Evolutionary conservation across 2,797 vertebrate genomes (phyloP), one percentile per base, ranked within the genome.

Genomic region (Coreius guichenoti): DNA sequence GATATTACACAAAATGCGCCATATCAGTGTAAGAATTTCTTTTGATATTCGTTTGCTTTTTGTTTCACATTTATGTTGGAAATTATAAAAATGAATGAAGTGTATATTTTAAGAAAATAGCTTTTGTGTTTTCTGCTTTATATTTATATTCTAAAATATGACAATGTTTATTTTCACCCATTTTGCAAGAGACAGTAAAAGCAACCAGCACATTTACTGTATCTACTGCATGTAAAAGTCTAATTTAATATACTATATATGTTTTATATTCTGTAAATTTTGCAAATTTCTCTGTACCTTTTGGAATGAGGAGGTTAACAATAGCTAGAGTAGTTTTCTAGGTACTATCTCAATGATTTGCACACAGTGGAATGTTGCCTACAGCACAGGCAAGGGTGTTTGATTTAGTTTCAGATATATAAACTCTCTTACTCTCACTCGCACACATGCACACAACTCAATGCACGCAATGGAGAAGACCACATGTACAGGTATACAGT

Each of bases 371-470:
- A 26, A 17, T 49, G 69, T 61, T 39, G 65, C 67, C 49, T 39
- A 14, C 26, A 65, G 47, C 11, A 11, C 36, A 33, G 61, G 23
- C 31, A 51, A 81, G 31, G 45, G 13, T 65, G n/a, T 70, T 49
- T 49, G 12, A 82, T 82, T 82, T 82, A 82, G 26, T 21, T 76
- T 61, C 36, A 36, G 54, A 82, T 36, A 75, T 14, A 80, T 39
- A 51, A 43, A 5, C 21, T 7, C 26, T 16, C 4, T 33, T 39
- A 58, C 8, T 45, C n/a, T 56, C 23, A 63, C 9, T 73, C 5
- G 1, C 8, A 19, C 16, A 6, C 43, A 81, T 33, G 31, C 39
- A 9, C 2, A 9, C 0, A n/a, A n/a, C n/a, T n/a, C n/a, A n/a
- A 67, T 43, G 16, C 7, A 69, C 19, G 13, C 47, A 51, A 6